Percentiles rank a stretch among this genome's conserved stretches.
Conservation (phyloP, 2,113 vertebrate genomes). For the Zootoca vivipara region DNA sequence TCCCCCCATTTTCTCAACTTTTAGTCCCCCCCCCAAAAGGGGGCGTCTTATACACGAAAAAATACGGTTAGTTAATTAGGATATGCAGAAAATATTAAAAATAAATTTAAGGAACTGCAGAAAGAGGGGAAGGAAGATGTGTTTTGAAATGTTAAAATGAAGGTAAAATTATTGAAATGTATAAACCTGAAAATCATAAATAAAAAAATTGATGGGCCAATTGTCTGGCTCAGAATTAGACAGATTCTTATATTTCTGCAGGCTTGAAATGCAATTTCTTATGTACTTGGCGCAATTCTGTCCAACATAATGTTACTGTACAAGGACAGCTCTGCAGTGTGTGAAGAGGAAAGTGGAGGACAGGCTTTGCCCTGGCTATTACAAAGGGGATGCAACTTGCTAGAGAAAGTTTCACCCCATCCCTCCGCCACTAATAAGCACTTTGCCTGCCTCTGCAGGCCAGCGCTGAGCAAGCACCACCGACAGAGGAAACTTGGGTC, state of each 20-base stretch:
- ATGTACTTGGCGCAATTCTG: too few relatives aligned
- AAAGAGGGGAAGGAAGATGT: too few relatives aligned
- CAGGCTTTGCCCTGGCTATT: not conserved
- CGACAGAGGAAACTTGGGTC: not conserved
- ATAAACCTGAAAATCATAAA: too few relatives aligned
- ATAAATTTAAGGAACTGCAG: too few relatives aligned
- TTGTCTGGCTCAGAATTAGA: not conserved
- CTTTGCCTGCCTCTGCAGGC: rapidly evolving
- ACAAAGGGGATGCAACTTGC: not conserved
- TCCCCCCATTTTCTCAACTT: too few relatives aligned
- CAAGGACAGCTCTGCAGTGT: not conserved
- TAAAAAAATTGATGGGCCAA: not conserved
- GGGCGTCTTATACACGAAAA: too few relatives aligned
- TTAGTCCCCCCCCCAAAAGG: too few relatives aligned
- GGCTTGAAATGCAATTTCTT: not conserved
- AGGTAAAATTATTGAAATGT: too few relatives aligned
- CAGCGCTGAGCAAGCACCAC: not conserved
- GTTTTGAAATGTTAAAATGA: too few relatives aligned
- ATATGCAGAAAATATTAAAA: too few relatives aligned
- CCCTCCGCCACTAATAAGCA: not conserved
- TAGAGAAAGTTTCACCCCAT: not conserved
- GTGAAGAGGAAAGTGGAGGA: not conserved
- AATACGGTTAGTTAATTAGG: too few relatives aligned
- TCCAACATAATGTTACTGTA: not conserved
- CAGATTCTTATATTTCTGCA: not conserved